Base-by-base conservation (phyloP, 53 echinoderm and acorn worm species). In the Stichopus horrens region DNA sequence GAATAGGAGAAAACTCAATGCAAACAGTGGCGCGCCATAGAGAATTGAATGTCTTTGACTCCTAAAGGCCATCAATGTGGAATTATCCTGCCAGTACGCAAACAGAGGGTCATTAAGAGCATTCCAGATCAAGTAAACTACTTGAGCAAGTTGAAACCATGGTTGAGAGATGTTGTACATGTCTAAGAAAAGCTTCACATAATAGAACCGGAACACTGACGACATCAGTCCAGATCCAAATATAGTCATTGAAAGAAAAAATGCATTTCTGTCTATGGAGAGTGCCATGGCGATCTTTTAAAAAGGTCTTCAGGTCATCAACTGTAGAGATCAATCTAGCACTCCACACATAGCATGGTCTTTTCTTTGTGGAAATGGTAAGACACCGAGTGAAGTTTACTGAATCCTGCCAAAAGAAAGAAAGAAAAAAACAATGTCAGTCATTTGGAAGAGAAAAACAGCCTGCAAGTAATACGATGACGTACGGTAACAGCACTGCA, bases 61-160 rank as follows among this genome's bases (percentile, higher is more conserved):
- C 51, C 96, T 91, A 37, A 99, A 99, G 54, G 88, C 89, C 19
- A 86, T 67, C 67, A 96, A 83, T 8, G 85, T 88, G 19, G 99
- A 99, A 90, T 94, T 96, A 81, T 99, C 99, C 55, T 99, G 99
- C 92, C 94, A 99, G 76, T 96, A 99, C 0, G 99, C 99, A 91
- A 99, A 99, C 52, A 99, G 83, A 5, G 99, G 99, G 74, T 99
- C 99, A 88, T 99, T 99, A 13, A 94, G 21, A 10, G 99, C 96
- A 84, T 99, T 99, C 99, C 99, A 99, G 10, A 99, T 71, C 57
- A 99, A 92, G 59, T 99, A 99, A 3, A 96, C 76, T 4, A 93
- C 88, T 76, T 99, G 99, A 7, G 96, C 93, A 6, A 87, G 65
- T 4, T 96, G 89, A 76, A 99, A 99, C 99, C 99, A 99, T 6